Percentiles rank a stretch among this genome's conserved stretches.
phyloP scores from a whole-genome alignment of 2,797 vertebrate genomes.

The Syngnathus acus region DNA sequence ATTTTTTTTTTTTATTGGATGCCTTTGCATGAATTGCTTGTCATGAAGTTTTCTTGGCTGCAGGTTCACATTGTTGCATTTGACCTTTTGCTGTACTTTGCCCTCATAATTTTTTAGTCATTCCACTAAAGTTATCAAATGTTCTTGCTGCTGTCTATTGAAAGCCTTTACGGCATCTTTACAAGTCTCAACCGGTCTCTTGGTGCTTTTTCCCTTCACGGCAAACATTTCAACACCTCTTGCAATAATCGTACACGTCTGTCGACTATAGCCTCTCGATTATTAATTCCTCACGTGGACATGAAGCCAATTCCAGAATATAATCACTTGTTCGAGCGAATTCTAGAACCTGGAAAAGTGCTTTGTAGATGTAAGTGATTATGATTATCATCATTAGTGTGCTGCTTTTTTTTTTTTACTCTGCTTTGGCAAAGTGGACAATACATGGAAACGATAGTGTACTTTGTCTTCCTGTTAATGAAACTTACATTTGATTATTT shows the following conservation, averaged over 20 bases:
- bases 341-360: background rate
- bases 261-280: background rate
- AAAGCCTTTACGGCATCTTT: background rate
- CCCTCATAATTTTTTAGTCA: background rate
- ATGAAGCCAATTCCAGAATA: background rate
- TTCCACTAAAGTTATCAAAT: background rate
- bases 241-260: background rate
- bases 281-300: background rate
- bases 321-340: background rate
- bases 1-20: background rate
- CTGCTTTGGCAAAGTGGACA: too few species aligned
- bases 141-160: background rate
- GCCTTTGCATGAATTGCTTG: background rate
- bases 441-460: too few species aligned
- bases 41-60: too few species aligned
- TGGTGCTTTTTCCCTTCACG: background rate
- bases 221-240: slow-evolving; percentile 1
- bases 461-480: too few species aligned
- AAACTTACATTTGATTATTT: too few species aligned
- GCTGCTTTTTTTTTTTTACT: too few species aligned
- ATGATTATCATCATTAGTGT: too few species aligned
- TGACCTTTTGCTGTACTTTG: background rate
- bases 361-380: too few species aligned
- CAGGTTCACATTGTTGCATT: too few species aligned
- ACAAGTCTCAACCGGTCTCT: background rate